These are phyloP conservation scores for Sericinus montela DNA, from an alignment of 2,888 invertebrate genomes.

Conservation along the genomic window DNA sequence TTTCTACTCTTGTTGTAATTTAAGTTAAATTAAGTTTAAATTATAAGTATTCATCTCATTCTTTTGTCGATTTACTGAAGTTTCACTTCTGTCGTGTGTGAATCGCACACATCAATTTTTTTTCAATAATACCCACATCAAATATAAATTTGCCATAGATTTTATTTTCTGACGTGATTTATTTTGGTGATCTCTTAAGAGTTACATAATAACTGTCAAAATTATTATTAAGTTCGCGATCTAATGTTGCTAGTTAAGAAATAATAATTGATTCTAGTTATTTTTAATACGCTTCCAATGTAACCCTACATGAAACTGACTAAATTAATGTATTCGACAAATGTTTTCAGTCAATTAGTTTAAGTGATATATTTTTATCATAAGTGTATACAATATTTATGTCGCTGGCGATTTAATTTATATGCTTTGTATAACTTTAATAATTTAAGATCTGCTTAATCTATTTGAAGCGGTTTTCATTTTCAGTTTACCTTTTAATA, in stretches of 20 bases:
- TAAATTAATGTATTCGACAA: neutral
- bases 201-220: too few species aligned
- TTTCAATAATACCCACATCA: too few species aligned
- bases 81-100: too few species aligned
- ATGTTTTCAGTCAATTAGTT: neutral
- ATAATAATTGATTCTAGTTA: neutral
- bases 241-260: neutral
- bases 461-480: neutral
- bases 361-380: neutral
- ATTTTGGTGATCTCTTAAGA: too few species aligned
- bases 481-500: neutral
- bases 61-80: too few species aligned
- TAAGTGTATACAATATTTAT: constrained; percentile 6
- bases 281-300: constrained; percentile 5
- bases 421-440: neutral
- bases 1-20: too few species aligned
- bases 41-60: too few species aligned
- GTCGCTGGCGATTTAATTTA: constrained; percentile 6
- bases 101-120: too few species aligned
- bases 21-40: too few species aligned
- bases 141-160: too few species aligned
- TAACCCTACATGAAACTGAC: neutral
- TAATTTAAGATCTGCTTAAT: constrained; percentile 10
- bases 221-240: too few species aligned
- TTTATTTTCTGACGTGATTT: too few species aligned